Evolutionary conservation across 2,888 invertebrate species (phyloP), one percentile per base, ranked within the genome.

Genomic region (Lasiommata megera): DNA sequence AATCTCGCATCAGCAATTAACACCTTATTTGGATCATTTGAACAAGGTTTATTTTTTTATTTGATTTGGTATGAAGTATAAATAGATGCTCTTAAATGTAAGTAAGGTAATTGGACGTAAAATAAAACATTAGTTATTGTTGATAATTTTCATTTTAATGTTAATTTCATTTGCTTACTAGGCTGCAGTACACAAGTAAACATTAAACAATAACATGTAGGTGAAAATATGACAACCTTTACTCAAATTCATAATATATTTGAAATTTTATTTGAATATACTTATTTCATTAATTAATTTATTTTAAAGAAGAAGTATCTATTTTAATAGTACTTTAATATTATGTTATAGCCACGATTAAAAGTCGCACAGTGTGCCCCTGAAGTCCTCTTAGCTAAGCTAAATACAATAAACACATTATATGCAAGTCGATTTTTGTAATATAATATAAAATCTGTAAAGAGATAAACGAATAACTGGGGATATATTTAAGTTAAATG

Each of bases 91-190:
- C n/a, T n/a, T n/a, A 3, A 7, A 37, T 14, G 6, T 37, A 12
- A 17, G 12, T 23, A 12, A 28, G 6, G n/a, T 11, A 23, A n/a
- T 29, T 8, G 28, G 1, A 18, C 18, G n/a, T 28, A 18, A 56
- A 59, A 61, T 52, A 50, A 61, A 59, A 61, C 40, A 12, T 8
- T 14, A 29, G 23, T 23, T 23, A 50, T 46, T 46, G 36, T 47
- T 34, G 44, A 54, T 50, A 36, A 41, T 62, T 63, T 67, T 67
- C 63, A 67, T 66, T 70, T 80, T 79, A 79, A 73, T 76, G 74
- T 83, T 82, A 84, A 73, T 82, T 72, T 65, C 69, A 77, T 79
- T 81, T 76, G 74, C 73, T 79, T 73, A 74, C 73, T 74, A 77
- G 76, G 64, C 70, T 72, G 75, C 68, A 72, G 70, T 73, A 78